A percentile compares a stretch with the other conserved stretches of the same genome.
Evolutionary conservation across 2,888 invertebrate species (phyloP).

Genomic region (Strigamia crassipes): DNA sequence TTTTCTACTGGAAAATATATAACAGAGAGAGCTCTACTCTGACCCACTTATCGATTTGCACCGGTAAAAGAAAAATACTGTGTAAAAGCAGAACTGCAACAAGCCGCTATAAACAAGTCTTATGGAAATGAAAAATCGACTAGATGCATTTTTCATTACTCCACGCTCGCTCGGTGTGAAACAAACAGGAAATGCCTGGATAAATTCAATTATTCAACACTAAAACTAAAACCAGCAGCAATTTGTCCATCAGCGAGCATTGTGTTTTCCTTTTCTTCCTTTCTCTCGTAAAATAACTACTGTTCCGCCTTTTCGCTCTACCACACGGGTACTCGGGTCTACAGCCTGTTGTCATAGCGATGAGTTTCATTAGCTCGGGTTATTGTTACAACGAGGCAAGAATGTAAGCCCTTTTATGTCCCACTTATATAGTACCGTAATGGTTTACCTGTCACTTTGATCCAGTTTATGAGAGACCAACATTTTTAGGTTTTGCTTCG

Average conservation of each 20-base stretch:
- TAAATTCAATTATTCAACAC: slow-evolving; percentile 11
- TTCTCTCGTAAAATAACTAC: neutral
- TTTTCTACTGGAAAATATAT: slow-evolving; percentile 10
- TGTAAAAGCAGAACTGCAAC: slow-evolving; percentile 11
- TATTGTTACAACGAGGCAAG: neutral
- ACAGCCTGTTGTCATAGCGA: neutral
- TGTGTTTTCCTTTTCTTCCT: neutral
- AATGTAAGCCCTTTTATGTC: neutral
- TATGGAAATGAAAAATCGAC: slow-evolving; percentile 16
- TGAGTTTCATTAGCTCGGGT: neutral
- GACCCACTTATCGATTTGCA: slow-evolving; percentile 32
- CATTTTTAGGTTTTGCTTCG: neutral
- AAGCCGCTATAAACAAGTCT: slow-evolving; percentile 10
- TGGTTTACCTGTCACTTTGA: slow-evolving; percentile 16
- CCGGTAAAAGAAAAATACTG: slow-evolving; percentile 36
- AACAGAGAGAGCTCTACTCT: neutral
- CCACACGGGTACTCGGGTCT: neutral
- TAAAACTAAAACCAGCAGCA: neutral
- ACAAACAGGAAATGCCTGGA: slow-evolving; percentile 11
- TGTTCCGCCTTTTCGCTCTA: neutral
- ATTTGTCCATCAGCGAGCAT: neutral
- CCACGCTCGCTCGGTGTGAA: neutral
- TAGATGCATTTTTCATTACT: slow-evolving; percentile 11
- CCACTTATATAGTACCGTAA: neutral
- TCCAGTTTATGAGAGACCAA: neutral